A percentile compares a stretch with the other conserved stretches of the same genome.
phyloP scores from a whole-genome alignment of 2,888 invertebrate species.

The Thalpophila matura region DNA sequence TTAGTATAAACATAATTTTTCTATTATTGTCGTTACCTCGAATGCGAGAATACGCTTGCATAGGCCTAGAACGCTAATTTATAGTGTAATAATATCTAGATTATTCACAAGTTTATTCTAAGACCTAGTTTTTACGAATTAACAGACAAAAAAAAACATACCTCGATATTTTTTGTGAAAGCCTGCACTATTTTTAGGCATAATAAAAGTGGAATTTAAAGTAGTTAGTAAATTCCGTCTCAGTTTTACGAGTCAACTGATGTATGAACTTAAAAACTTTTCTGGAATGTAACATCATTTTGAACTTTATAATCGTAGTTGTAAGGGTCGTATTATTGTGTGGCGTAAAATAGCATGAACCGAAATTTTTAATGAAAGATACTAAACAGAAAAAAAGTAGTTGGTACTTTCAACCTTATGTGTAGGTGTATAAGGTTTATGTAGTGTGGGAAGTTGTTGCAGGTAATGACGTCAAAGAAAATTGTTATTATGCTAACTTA shows the following conservation, averaged over 20 bases:
- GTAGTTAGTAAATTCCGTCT: constrained; percentile 50
- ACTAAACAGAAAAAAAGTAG: constrained; percentile 5
- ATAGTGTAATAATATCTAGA: too few relatives aligned
- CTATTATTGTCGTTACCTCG: too few relatives aligned
- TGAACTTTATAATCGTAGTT: constrained; percentile 8
- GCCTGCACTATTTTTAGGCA: constrained; percentile 48
- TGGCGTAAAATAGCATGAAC: constrained; percentile 1
- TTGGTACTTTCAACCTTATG: constrained; percentile 35
- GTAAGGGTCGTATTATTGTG: constrained; percentile 8
- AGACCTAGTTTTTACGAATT: not conserved
- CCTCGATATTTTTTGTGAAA: constrained; percentile 15
- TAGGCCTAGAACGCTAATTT: too few relatives aligned
- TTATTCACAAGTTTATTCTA: not conserved
- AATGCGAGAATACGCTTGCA: too few relatives aligned
- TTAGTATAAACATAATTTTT: too few relatives aligned
- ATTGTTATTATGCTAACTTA: constrained; percentile 71
- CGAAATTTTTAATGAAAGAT: constrained; percentile 24
- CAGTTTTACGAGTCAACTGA: constrained; percentile 43
- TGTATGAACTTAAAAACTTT: constrained; percentile 19
- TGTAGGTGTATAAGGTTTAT: constrained; percentile 46
- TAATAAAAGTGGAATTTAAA: constrained; percentile 42
- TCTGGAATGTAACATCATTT: not conserved
- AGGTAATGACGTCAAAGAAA: constrained; percentile 80
- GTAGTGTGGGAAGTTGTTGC: constrained; percentile 48
- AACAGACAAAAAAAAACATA: constrained; percentile 8